Evolutionary conservation across 1,140 invertebrate species (phyloP).

Genomic region (Drosophila pandora): DNA sequence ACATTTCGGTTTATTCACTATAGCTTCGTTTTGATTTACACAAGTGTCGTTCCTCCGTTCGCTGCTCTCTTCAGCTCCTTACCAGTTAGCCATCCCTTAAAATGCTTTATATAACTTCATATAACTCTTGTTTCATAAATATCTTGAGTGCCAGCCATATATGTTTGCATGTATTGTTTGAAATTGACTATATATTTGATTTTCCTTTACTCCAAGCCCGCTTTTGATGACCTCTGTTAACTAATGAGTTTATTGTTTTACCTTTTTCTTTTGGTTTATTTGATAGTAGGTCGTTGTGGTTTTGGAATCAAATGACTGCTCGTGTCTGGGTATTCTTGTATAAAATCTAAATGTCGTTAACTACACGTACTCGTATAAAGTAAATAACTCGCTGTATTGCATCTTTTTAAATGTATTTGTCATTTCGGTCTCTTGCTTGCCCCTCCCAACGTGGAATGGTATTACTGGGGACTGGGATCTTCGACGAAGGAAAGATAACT

Average conservation of each 20-base stretch:
- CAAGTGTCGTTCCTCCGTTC: slow-evolving; percentile 36
- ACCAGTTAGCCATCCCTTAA: slow-evolving; percentile 41
- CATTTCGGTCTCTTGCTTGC: slow-evolving; percentile 24
- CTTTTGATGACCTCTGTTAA: slow-evolving; percentile 49
- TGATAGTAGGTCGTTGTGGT: slow-evolving; percentile 16
- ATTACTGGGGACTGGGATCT: slow-evolving; percentile 2
- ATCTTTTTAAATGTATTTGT: slow-evolving; percentile 34
- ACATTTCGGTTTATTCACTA: slow-evolving; percentile 70
- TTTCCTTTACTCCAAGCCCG: slow-evolving; percentile 48
- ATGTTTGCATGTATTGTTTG: slow-evolving; percentile 51
- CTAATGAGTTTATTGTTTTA: slow-evolving; percentile 10
- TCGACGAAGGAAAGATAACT: slow-evolving; percentile 1
- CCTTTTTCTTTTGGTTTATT: not conserved
- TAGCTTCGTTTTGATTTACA: slow-evolving; percentile 54
- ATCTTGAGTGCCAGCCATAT: slow-evolving; percentile 49
- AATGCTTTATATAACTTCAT: slow-evolving; percentile 62
- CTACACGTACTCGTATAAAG: slow-evolving; percentile 75
- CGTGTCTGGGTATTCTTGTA: slow-evolving; percentile 53
- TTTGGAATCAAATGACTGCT: slow-evolving; percentile 24
- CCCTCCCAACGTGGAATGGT: slow-evolving; percentile 7
- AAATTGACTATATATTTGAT: slow-evolving; percentile 81
- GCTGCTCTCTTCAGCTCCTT: slow-evolving; percentile 40
- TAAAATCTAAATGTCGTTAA: slow-evolving; percentile 78
- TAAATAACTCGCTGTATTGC: slow-evolving; percentile 77
- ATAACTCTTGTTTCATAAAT: slow-evolving; percentile 50